These are phyloP conservation scores for Crotalus horridus DNA, from an alignment of 2,113 vertebrate species.

Conservation along the genomic window DNA sequence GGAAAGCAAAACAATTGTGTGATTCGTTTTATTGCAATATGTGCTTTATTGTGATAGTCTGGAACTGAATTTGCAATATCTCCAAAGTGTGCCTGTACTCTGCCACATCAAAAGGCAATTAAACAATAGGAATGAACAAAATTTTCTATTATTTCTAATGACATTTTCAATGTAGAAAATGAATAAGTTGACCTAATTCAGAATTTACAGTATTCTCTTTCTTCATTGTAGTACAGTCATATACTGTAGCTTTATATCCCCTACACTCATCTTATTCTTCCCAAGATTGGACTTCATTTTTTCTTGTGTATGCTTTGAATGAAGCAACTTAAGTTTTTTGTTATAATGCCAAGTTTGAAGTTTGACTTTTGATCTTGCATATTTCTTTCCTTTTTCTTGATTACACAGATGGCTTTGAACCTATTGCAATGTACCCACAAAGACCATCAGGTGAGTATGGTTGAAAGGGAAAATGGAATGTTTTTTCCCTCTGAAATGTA, in stretches of 20 bases:
- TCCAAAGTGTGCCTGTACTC: neutral
- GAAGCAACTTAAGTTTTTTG: neutral
- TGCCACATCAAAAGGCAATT: neutral
- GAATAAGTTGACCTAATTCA: neutral
- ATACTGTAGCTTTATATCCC: neutral
- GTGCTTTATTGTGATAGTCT: neutral
- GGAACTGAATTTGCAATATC: neutral
- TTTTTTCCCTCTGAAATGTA: constrained; percentile 2
- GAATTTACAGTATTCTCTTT: neutral
- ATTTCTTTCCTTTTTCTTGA: constrained; percentile 26
- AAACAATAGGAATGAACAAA: neutral
- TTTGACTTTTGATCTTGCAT: neutral
- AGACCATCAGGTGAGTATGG: constrained; percentile 48
- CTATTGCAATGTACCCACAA: constrained; percentile 33
- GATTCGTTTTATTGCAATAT: neutral
- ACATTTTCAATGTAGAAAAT: neutral
- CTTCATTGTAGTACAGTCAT: neutral
- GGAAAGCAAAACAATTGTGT: neutral
- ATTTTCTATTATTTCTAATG: neutral
- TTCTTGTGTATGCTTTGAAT: neutral
- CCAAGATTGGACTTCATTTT: neutral
- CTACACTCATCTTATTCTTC: neutral
- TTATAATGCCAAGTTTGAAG: neutral
- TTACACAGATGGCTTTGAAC: constrained; percentile 62
- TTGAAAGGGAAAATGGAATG: neutral